These are phyloP conservation scores for Epinephelus moara DNA, from an alignment of 2,113 vertebrate genomes.

Conservation along the genomic window DNA sequence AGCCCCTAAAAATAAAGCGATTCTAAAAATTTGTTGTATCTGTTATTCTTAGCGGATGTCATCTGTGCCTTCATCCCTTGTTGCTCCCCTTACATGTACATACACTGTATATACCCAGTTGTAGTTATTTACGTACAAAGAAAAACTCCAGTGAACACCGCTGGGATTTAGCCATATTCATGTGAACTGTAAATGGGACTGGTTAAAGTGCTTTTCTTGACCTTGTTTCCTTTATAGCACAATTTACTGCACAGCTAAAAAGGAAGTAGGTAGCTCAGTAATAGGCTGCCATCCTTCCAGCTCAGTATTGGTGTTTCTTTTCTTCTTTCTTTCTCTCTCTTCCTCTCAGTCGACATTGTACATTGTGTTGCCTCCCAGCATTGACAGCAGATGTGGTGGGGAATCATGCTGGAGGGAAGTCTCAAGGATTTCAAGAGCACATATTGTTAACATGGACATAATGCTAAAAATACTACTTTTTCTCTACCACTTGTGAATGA, in stretches of 20 bases:
- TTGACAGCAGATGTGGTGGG: conserved; percentile 53
- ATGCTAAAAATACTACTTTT: conserved; percentile 42
- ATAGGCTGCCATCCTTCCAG: conserved; percentile 28
- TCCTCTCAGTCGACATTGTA: conserved; percentile 44
- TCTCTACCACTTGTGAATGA: background rate
- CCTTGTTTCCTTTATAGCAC: conserved; percentile 56
- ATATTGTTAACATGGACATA: conserved; percentile 48
- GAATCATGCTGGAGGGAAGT: conserved; percentile 43
- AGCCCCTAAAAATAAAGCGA: background rate
- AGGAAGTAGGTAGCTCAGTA: conserved; percentile 38
- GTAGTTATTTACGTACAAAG: background rate
- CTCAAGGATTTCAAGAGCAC: conserved; percentile 50
- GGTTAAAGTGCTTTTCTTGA: conserved; percentile 43
- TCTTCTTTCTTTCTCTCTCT: conserved; percentile 25
- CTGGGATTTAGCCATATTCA: conserved; percentile 22
- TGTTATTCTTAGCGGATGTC: conserved; percentile 12
- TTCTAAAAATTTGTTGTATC: background rate
- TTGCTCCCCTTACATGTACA: background rate
- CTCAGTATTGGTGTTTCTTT: conserved; percentile 29
- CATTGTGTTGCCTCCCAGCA: conserved; percentile 62
- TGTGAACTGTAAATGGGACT: conserved; percentile 34
- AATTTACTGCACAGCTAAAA: conserved; percentile 38
- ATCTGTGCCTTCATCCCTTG: background rate
- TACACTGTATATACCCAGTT: background rate
- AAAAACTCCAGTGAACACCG: background rate